A percentile compares a stretch with the other conserved stretches of the same genome.
phyloP scores from a whole-genome alignment of 2,888 invertebrate genomes.

The Heterodera filipjevi region DNA sequence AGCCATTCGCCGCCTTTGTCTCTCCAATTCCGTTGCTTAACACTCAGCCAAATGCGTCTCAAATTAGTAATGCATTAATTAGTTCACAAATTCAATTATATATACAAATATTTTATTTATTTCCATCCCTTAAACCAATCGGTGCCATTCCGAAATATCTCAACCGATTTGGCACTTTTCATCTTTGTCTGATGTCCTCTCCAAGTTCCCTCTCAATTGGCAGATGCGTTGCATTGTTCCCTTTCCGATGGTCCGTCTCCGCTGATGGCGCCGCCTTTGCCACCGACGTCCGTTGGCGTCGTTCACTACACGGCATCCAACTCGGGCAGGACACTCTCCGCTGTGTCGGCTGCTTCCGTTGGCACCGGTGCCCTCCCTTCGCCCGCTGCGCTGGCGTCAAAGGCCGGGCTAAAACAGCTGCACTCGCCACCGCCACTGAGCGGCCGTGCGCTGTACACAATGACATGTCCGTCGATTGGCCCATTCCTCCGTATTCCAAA shows the following conservation, averaged over 20 bases:
- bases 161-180: no score
- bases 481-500: neutral
- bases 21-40: conserved; percentile 7
- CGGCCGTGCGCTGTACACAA: conserved; percentile 30
- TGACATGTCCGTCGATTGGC: conserved; percentile 29
- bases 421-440: conserved; percentile 19
- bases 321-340: conserved; percentile 9
- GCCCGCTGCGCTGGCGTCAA: neutral
- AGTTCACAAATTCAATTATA: no score
- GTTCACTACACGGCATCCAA: neutral
- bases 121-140: no score
- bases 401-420: neutral
- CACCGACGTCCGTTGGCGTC: conserved; percentile 10
- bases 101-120: no score
- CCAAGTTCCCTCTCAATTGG: neutral
- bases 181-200: no score
- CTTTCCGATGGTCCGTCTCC: conserved; percentile 20
- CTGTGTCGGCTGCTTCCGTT: neutral
- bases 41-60: neutral
- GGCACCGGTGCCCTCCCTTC: neutral
- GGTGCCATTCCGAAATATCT: no score
- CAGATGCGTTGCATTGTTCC: conserved; percentile 25
- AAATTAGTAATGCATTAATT: neutral
- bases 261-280: conserved; percentile 25
- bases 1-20: conserved; percentile 22